A percentile compares a stretch with the other conserved stretches of the same genome.
Evolutionary conservation across 2,113 vertebrate species (phyloP).

Genomic region (Oreotrochilus melanogaster): DNA sequence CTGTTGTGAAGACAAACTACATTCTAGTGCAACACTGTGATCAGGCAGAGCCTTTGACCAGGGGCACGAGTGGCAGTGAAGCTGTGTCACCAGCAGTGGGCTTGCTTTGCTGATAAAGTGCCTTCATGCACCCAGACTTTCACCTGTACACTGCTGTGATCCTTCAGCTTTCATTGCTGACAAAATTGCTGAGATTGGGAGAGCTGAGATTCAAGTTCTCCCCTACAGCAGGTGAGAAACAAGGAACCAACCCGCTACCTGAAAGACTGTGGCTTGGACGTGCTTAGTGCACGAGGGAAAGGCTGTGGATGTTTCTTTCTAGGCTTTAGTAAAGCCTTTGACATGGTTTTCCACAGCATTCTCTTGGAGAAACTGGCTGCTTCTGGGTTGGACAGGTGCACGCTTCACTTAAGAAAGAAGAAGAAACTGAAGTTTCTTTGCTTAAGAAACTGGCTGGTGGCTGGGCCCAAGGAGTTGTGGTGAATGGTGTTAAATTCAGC

Average conservation of each 20-base stretch:
- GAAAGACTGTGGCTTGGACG: rapidly evolving
- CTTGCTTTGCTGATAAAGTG: background rate
- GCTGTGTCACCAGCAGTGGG: background rate
- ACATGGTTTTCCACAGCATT: too few species aligned
- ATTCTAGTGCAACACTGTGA: rapidly evolving
- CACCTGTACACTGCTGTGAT: rapidly evolving
- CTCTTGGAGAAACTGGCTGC: too few species aligned
- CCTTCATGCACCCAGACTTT: rapidly evolving
- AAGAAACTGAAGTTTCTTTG: too few species aligned
- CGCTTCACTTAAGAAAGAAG: too few species aligned
- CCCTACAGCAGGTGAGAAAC: background rate
- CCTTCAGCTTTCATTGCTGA: background rate
- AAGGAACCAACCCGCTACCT: background rate
- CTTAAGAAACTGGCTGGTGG: too few species aligned
- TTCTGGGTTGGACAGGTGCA: too few species aligned
- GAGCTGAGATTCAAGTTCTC: background rate
- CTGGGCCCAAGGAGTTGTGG: too few species aligned
- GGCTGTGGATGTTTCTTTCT: too few species aligned
- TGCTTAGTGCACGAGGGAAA: rapidly evolving
- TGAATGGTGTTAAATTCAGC: too few species aligned
- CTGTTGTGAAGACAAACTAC: rapidly evolving
- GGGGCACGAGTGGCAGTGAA: rapidly evolving
- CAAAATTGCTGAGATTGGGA: rapidly evolving
- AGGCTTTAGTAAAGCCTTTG: too few species aligned
- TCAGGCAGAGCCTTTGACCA: background rate